A percentile compares a stretch with the other conserved stretches of the same genome.
These are phyloP conservation scores for Drosophila prosaltans DNA, from an alignment of 1,140 invertebrate species.

Conservation along the genomic window DNA sequence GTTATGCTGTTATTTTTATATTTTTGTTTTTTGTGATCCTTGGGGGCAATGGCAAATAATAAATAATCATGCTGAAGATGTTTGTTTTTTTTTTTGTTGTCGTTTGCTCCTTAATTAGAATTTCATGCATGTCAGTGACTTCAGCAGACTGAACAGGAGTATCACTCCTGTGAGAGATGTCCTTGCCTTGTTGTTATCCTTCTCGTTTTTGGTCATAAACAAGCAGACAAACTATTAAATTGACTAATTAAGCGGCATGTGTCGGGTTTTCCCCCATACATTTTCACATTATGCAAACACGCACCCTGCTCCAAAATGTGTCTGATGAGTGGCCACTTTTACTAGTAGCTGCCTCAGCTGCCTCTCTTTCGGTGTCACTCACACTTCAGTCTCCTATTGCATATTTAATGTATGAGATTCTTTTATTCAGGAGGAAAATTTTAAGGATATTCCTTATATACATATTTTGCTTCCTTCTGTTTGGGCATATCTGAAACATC, in stretches of 20 bases:
- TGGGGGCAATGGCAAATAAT: conserved; percentile 58
- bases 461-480: too few species aligned
- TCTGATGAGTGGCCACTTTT: conserved; percentile 50
- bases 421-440: too few species aligned
- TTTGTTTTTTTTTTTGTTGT: conserved; percentile 46
- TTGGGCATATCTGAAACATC: background rate
- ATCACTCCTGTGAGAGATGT: conserved; percentile 52
- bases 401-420: background rate
- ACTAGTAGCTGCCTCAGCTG: background rate
- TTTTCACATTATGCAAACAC: conserved; percentile 68
- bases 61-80: conserved; percentile 56
- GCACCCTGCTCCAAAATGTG: conserved; percentile 35
- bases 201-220: conserved; percentile 53
- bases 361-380: background rate
- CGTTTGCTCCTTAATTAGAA: conserved; percentile 69
- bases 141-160: conserved; percentile 35
- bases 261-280: conserved; percentile 33
- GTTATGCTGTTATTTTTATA: conserved; percentile 37
- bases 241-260: conserved; percentile 71
- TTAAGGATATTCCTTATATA: too few species aligned
- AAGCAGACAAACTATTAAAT: conserved; percentile 76
- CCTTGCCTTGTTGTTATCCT: conserved; percentile 13
- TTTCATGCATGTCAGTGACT: conserved; percentile 52
- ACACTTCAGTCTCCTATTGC: background rate
- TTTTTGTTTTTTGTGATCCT: conserved; percentile 49